phyloP scores from a whole-genome alignment of 2,113 vertebrate genomes.

The Campylomormyrus tamandua region DNA sequence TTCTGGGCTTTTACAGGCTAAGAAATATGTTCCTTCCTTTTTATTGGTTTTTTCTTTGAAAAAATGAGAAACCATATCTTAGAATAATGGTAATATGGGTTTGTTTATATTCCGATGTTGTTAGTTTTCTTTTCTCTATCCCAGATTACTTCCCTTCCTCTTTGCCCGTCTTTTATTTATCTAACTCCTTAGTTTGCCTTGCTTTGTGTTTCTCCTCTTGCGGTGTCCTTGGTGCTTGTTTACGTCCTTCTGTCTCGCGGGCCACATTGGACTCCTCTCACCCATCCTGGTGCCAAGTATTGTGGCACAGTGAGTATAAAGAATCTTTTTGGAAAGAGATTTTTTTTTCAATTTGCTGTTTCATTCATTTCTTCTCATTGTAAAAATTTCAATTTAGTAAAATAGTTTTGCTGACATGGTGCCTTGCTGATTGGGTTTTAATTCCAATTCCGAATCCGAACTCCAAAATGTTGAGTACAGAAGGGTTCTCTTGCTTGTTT shows the following conservation, averaged over 20 bases:
- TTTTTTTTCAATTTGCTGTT: constrained; percentile 21
- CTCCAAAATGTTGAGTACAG: not conserved
- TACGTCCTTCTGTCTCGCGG: constrained; percentile 17
- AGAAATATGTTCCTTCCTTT: constrained; percentile 45
- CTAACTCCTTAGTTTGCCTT: not conserved
- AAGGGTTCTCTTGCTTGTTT: not conserved
- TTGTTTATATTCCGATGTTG: constrained; percentile 31
- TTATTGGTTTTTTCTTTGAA: constrained; percentile 29
- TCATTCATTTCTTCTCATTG: not conserved
- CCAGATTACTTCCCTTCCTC: not conserved
- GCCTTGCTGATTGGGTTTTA: not conserved
- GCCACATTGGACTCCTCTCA: constrained; percentile 42
- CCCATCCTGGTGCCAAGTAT: constrained; percentile 37
- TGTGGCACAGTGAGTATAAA: constrained; percentile 34
- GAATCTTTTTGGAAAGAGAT: constrained; percentile 37
- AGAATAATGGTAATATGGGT: constrained; percentile 19
- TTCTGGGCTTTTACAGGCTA: constrained; percentile 53
- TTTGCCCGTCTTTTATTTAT: constrained; percentile 24
- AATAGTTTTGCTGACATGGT: not conserved
- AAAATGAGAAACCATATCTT: constrained; percentile 34
- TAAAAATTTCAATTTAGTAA: not conserved
- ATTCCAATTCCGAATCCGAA: not conserved
- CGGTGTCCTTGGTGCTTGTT: constrained; percentile 6
- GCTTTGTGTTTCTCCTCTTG: constrained; percentile 20
- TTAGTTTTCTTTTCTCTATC: constrained; percentile 8